Base-by-base conservation (phyloP, 2,797 vertebrate genomes). In the Alectoris magna region DNA sequence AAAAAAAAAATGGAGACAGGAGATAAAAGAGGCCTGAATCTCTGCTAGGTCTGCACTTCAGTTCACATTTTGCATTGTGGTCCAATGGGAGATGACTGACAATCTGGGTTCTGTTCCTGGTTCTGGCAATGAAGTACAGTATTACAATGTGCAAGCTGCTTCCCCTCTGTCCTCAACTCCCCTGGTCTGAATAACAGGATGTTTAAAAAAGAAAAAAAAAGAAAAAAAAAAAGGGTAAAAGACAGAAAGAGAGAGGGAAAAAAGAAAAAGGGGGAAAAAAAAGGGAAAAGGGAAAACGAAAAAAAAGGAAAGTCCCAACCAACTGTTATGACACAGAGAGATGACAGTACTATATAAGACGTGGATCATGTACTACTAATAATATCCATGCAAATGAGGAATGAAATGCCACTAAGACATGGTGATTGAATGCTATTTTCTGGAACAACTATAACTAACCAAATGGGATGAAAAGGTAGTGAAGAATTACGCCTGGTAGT, bases 71-170 rank as follows among this genome's bases (percentile, higher is more conserved):
- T 94, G 69, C 29, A 51, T 79, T 62, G 36, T 59, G 94, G 91
- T 68, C 94, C 94, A 93, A 72, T 80, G 92, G 96, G 95, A 96
- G 76, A 91, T 0, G 62, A 90, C 91, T 87, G 89, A 89, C 92
- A 96, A 96, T 96, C 89, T 96, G 95, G 91, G 89, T 95, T 94
- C 94, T 91, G 87, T 86, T 91, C 82, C 91, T 92, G 89, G 94
- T 93, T 92, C 96, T 96, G 96, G 95, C 94, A 95, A 59, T 19
- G 63, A 95, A 73, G 79, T 94, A 26, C 59, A 80, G 82, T n/a
- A 69, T 93, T 95, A 94, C 87, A 92, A 94, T 92, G 60, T 67
- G 91, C 94, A 96, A 96, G 93, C 91, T 96, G 96, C 94, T 93
- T 91, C 93, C 85, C 80, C 96, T 94, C 91, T 94, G 92, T 93